Evolutionary conservation across 2,888 invertebrate species (phyloP).

Genomic region (Mimachlamys varia): DNA sequence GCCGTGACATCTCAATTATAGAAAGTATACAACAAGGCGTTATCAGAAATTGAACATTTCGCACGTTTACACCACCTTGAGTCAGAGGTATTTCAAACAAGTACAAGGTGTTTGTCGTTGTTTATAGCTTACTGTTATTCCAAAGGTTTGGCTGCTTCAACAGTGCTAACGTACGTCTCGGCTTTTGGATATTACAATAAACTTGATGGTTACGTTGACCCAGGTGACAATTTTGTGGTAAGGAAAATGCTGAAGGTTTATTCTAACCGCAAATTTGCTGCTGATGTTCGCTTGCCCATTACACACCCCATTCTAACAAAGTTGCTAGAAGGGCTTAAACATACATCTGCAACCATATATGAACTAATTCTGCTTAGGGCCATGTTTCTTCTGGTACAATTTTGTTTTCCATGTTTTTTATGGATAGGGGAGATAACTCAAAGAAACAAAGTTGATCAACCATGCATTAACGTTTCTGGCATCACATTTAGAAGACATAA

Average conservation of each 20-base stretch:
- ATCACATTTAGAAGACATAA: too few relatives aligned
- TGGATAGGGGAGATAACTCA: too few relatives aligned
- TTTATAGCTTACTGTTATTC: not conserved
- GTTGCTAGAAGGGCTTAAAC: not conserved
- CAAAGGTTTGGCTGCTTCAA: not conserved
- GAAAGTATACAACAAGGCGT: not conserved
- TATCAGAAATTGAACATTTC: too few relatives aligned
- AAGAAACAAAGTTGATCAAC: too few relatives aligned
- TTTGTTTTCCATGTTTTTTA: too few relatives aligned
- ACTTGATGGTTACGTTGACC: not conserved
- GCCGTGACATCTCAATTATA: not conserved
- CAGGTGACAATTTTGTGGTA: not conserved
- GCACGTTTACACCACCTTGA: not conserved
- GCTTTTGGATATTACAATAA: not conserved
- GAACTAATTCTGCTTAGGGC: too few relatives aligned
- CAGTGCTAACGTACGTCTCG: not conserved
- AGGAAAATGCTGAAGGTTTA: not conserved
- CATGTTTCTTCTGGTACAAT: too few relatives aligned
- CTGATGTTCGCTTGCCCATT: not conserved
- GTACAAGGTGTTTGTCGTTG: not conserved
- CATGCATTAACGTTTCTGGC: too few relatives aligned
- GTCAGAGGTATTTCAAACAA: not conserved
- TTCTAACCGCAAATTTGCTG: not conserved
- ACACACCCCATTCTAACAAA: not conserved
- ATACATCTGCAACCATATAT: too few relatives aligned